Percentiles rank a stretch among this genome's conserved stretches.
Evolutionary conservation across 35 echinoderm and acorn worm genomes (phyloP).

Genomic region (Strongylocentrotus purpuratus): DNA sequence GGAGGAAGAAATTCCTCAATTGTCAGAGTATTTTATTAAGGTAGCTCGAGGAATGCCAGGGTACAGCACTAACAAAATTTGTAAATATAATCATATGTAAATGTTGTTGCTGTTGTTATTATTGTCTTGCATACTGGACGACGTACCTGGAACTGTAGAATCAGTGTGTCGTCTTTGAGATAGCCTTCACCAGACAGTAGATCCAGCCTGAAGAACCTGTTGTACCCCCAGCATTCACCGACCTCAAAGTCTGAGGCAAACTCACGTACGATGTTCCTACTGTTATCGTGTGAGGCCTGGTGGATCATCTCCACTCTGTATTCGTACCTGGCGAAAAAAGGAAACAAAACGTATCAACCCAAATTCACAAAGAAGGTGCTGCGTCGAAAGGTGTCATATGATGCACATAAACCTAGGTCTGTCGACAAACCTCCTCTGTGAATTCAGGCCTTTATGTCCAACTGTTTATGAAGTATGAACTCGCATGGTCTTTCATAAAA

Average conservation of each 20-base stretch:
- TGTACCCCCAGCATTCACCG: slow-evolving; percentile 98
- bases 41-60: no score
- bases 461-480: neutral
- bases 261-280: slow-evolving; percentile 92
- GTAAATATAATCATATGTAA: no score
- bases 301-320: slow-evolving; percentile 99
- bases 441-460: no score
- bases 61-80: no score
- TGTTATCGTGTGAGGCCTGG: slow-evolving; percentile 89
- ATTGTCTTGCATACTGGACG: neutral
- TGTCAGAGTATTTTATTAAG: no score
- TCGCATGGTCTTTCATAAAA: neutral
- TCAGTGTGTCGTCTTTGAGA: slow-evolving; percentile 92
- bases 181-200: slow-evolving; percentile 91
- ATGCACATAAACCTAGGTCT: no score
- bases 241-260: slow-evolving; percentile 99
- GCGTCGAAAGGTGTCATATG: no score
- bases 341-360: neutral
- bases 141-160: slow-evolving; percentile 91
- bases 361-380: no score
- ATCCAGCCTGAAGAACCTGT: slow-evolving; percentile 94
- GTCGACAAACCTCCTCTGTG: no score
- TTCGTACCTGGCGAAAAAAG: slow-evolving; percentile 72
- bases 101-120: no score
- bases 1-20: no score